A percentile compares a stretch with the other conserved stretches of the same genome.
These are phyloP conservation scores for Mallotus villosus DNA, from an alignment of 2,797 vertebrate species.

Conservation along the genomic window DNA sequence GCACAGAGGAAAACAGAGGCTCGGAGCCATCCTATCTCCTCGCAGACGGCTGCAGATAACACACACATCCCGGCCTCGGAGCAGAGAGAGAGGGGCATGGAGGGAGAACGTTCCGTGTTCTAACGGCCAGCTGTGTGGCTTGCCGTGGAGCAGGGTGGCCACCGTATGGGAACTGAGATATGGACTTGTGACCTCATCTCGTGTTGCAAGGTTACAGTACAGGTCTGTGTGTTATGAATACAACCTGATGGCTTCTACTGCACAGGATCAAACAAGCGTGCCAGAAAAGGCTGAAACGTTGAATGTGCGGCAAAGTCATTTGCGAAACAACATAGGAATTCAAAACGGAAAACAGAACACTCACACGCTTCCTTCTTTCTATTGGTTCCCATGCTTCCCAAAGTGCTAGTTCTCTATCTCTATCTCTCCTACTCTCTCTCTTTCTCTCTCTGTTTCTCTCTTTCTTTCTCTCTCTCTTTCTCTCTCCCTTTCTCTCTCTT, in stretches of 20 bases:
- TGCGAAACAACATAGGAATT: conserved; percentile 50
- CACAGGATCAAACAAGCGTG: conserved; percentile 27
- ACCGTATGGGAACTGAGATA: conserved; percentile 22
- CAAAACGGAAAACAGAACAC: conserved; percentile 53
- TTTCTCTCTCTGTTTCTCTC: conserved; percentile 31
- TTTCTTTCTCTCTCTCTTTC: conserved; percentile 43
- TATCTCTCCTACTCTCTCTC: neutral
- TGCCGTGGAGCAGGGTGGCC: conserved; percentile 1
- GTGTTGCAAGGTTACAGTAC: no score
- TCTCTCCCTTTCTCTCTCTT: conserved; percentile 41
- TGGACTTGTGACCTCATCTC: neutral
- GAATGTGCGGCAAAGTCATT: conserved; percentile 44
- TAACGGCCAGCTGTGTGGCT: conserved; percentile 32
- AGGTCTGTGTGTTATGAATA: neutral
- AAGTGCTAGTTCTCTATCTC: conserved; percentile 26
- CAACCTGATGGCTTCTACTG: conserved; percentile 37
- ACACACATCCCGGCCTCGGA: conserved; percentile 40
- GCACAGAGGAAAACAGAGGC: conserved; percentile 39
- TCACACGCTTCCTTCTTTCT: conserved; percentile 60
- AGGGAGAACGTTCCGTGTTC: neutral
- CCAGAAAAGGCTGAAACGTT: conserved; percentile 25
- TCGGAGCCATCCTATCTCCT: conserved; percentile 66
- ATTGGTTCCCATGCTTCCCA: conserved; percentile 63
- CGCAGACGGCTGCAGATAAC: conserved; percentile 69
- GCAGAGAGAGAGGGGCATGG: conserved; percentile 30